A percentile compares a stretch with the other conserved stretches of the same genome.
phyloP scores from a whole-genome alignment of 92 coral and sea anemone species.

The Meandrina meandrites region DNA sequence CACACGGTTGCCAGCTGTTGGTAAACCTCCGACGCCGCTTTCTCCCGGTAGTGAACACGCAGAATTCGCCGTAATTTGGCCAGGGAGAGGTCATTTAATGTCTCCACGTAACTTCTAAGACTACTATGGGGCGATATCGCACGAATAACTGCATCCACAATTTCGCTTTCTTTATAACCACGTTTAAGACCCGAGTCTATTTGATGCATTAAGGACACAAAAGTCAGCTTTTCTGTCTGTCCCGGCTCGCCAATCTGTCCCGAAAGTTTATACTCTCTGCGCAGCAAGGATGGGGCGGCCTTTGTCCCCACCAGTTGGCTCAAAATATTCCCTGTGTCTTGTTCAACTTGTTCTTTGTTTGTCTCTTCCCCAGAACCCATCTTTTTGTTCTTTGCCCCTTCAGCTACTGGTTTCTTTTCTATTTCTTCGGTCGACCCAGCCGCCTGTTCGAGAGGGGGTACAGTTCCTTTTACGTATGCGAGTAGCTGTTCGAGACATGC shows the following conservation, averaged over 20 bases:
- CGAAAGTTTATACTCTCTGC: slow-evolving; percentile 43
- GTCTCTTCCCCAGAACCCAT: not conserved
- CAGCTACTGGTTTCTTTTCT: not conserved
- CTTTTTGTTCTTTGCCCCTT: slow-evolving; percentile 1
- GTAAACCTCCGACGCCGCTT: slow-evolving; percentile 47
- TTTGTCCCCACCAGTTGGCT: slow-evolving; percentile 14
- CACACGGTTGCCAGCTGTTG: slow-evolving; percentile 35
- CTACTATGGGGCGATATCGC: slow-evolving; percentile 39
- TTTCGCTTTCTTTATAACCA: slow-evolving; percentile 44
- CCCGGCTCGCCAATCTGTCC: slow-evolving; percentile 62
- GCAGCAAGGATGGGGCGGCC: slow-evolving; percentile 16
- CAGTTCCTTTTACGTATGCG: slow-evolving; percentile 14
- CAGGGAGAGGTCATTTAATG: slow-evolving; percentile 52
- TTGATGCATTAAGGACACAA: slow-evolving; percentile 33
- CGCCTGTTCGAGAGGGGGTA: slow-evolving; percentile 25
- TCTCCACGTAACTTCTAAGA: slow-evolving; percentile 37
- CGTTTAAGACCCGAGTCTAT: slow-evolving; percentile 49
- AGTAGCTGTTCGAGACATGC: slow-evolving; percentile 24
- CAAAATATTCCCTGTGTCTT: slow-evolving; percentile 21
- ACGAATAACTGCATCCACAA: slow-evolving; percentile 53
- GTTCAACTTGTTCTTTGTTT: slow-evolving; percentile 30
- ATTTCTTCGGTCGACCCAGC: not conserved
- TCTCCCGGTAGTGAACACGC: slow-evolving; percentile 30
- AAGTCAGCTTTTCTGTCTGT: slow-evolving; percentile 37
- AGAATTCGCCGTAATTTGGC: slow-evolving; percentile 41